phyloP scores from a whole-genome alignment of 2,113 vertebrate species.

The Crotalus helleri region DNA sequence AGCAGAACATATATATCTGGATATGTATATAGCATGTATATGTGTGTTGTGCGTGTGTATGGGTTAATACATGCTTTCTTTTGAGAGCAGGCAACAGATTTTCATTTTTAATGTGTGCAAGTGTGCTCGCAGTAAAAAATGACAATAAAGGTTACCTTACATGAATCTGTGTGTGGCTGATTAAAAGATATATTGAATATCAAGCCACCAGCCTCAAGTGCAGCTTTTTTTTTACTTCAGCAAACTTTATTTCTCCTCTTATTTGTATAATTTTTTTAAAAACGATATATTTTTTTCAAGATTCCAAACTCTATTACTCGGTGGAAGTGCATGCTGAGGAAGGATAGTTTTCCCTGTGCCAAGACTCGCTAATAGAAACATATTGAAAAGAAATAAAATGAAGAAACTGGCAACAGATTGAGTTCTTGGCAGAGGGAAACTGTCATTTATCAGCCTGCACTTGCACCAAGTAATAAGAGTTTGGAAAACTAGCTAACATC shows the following conservation, averaged over 20 bases:
- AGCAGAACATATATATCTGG: too few relatives aligned
- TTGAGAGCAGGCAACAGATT: too few relatives aligned
- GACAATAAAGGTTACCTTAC: too few relatives aligned
- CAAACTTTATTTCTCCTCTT: background rate
- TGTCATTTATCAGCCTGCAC: background rate
- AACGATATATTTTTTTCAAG: constrained; percentile 33
- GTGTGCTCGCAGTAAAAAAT: too few relatives aligned
- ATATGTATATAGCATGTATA: too few relatives aligned
- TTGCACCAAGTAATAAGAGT: background rate
- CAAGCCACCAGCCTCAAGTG: background rate
- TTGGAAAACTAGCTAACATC: constrained; percentile 27
- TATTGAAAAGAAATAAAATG: background rate
- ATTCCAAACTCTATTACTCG: background rate
- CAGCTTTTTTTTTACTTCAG: rapidly evolving
- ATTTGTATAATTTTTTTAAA: background rate
- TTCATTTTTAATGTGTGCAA: too few relatives aligned
- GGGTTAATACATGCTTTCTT: too few relatives aligned
- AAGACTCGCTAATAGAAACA: constrained; percentile 38
- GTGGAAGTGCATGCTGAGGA: rapidly evolving
- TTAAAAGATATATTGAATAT: background rate
- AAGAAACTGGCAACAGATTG: constrained; percentile 16
- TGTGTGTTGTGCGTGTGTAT: too few relatives aligned
- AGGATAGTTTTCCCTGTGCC: constrained; percentile 28
- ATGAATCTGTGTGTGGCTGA: background rate
- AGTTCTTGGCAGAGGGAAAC: constrained; percentile 4